Evolutionary conservation across 2,113 vertebrate genomes (phyloP).

Genomic region (Hydrolagus affinis): DNA sequence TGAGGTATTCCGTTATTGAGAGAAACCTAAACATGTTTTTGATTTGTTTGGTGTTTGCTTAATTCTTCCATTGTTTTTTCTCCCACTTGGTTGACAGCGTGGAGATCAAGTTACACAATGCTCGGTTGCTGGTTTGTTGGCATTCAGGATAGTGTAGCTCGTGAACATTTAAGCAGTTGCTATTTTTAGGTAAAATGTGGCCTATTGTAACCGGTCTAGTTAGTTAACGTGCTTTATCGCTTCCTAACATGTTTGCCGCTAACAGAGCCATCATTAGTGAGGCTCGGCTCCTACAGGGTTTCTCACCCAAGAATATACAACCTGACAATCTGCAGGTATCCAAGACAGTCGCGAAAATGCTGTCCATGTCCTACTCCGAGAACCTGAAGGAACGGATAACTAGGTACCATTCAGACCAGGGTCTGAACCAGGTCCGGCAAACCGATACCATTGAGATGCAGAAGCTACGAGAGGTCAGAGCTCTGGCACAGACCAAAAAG

Average conservation of each 20-base stretch:
- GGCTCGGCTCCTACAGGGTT: slow-evolving; percentile 47
- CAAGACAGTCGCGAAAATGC: slow-evolving; percentile 62
- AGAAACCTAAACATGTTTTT: slow-evolving; percentile 38
- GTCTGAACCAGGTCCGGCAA: slow-evolving; percentile 69
- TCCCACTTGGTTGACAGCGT: slow-evolving; percentile 43
- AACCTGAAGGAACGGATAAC: slow-evolving; percentile 85
- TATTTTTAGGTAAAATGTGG: slow-evolving; percentile 57
- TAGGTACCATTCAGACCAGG: slow-evolving; percentile 85
- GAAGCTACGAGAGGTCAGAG: slow-evolving; percentile 77
- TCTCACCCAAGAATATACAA: slow-evolving; percentile 44
- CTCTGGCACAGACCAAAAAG: slow-evolving; percentile 78
- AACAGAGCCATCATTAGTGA: slow-evolving; percentile 36
- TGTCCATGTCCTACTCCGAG: slow-evolving; percentile 95
- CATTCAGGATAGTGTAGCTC: slow-evolving; percentile 33
- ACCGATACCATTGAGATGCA: slow-evolving; percentile 72
- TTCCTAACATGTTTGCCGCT: slow-evolving; percentile 54
- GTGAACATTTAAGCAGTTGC: slow-evolving; percentile 49
- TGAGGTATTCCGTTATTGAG: neutral
- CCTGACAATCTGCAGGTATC: slow-evolving; percentile 61
- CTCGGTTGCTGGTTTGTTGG: slow-evolving; percentile 44
- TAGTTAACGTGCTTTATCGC: slow-evolving; percentile 33
- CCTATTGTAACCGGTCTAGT: slow-evolving; percentile 7
- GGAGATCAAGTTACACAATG: slow-evolving; percentile 51
- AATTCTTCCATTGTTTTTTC: slow-evolving; percentile 48
- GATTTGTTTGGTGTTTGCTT: slow-evolving; percentile 47